Conservation (phyloP, 92 coral and sea anemone genomes). For the Bergia sp. region DNA sequence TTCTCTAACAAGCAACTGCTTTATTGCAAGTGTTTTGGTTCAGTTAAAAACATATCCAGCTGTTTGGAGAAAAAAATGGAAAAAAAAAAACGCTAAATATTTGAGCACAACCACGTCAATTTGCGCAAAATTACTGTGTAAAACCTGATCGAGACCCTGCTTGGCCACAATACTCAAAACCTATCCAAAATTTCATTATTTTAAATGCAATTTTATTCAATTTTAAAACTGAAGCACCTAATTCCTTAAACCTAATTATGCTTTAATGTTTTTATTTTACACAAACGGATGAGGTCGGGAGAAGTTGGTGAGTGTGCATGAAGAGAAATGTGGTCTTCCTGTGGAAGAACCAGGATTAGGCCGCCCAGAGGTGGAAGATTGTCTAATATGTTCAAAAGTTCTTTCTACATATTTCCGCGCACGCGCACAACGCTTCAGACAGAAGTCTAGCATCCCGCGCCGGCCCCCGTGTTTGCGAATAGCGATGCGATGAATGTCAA, state of each 20-base stretch:
- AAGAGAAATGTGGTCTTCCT: slow-evolving; percentile 2
- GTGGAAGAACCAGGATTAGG: neutral
- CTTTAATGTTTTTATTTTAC: neutral
- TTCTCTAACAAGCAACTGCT: no score
- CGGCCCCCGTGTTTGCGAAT: slow-evolving; percentile 84
- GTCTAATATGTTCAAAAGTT: slow-evolving; percentile 52
- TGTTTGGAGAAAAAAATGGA: no score
- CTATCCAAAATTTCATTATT: neutral
- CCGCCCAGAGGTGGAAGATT: slow-evolving; percentile 3
- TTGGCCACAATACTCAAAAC: no score
- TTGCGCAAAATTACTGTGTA: no score
- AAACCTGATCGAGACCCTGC: no score
- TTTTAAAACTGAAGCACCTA: no score
- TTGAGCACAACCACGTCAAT: no score
- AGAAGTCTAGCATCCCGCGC: slow-evolving; percentile 66
- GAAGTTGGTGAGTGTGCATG: slow-evolving; percentile 21
- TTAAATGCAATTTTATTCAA: no score
- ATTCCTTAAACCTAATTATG: neutral
- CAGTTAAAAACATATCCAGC: no score
- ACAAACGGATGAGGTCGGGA: slow-evolving; percentile 44
- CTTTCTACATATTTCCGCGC: slow-evolving; percentile 90
- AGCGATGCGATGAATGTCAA: slow-evolving; percentile 85
- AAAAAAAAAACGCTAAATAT: no score
- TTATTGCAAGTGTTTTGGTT: no score
- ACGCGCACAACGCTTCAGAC: slow-evolving; percentile 90